These are phyloP conservation scores for Bhutanitis thaidina DNA, from an alignment of 2,888 invertebrate species.

Conservation along the genomic window DNA sequence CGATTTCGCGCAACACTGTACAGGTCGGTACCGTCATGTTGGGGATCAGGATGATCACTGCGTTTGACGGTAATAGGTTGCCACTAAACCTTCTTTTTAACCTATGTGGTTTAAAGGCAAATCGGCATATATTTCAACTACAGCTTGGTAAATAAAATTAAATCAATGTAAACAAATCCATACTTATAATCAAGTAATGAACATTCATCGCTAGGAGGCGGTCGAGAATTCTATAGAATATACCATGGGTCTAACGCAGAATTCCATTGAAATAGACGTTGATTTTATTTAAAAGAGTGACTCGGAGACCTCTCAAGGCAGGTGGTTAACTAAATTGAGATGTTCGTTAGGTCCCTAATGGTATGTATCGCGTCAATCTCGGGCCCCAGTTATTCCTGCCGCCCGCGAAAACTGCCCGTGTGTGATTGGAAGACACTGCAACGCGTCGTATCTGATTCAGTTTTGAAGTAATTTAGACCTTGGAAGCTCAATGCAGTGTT, in stretches of 20 bases:
- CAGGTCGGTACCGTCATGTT: too few relatives aligned
- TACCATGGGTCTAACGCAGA: constrained; percentile 23
- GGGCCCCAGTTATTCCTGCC: constrained; percentile 39
- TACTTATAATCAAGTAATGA: constrained; percentile 15
- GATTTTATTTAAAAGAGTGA: constrained; percentile 34
- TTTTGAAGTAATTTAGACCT: constrained; percentile 28
- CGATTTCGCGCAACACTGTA: too few relatives aligned
- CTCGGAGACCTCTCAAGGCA: constrained; percentile 27
- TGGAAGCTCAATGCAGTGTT: constrained; percentile 13
- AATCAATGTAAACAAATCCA: too few relatives aligned
- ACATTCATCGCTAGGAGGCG: constrained; percentile 12
- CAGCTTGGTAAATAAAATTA: too few relatives aligned
- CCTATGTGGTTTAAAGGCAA: too few relatives aligned
- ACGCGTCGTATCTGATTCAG: constrained; percentile 25
- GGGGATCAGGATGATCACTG: too few relatives aligned
- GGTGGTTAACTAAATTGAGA: constrained; percentile 50
- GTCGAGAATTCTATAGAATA: constrained; percentile 12
- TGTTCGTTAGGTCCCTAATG: constrained; percentile 49
- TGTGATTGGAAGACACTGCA: constrained; percentile 32
- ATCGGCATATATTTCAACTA: too few relatives aligned
- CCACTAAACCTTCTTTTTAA: too few relatives aligned
- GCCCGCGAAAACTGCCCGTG: constrained; percentile 36
- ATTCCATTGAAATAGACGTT: constrained; percentile 28
- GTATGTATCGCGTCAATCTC: constrained; percentile 49
- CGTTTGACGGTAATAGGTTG: too few relatives aligned